phyloP scores from a whole-genome alignment of 2,113 vertebrate species.

The Spheniscus mendiculus region DNA sequence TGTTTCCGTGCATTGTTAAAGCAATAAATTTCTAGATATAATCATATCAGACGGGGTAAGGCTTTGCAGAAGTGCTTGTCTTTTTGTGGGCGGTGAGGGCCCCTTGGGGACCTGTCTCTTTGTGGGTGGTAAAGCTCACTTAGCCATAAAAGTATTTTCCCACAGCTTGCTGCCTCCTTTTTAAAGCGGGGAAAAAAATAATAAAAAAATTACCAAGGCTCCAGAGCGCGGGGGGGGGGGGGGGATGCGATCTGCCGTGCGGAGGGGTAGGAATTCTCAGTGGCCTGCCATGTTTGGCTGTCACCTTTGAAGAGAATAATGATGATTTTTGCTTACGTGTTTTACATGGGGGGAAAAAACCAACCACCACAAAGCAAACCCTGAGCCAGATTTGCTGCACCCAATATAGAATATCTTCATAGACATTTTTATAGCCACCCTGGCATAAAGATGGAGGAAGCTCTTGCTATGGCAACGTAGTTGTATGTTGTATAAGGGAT shows the following conservation, averaged over 20 bases:
- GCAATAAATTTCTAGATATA: conserved; percentile 50
- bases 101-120: conserved; percentile 72
- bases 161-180: conserved; percentile 37
- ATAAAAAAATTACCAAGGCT: conserved; percentile 35
- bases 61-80: conserved; percentile 55
- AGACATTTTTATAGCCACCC: background rate
- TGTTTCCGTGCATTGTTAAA: conserved; percentile 45
- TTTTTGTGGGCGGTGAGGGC: conserved; percentile 67
- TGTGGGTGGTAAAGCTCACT: conserved; percentile 76
- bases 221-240: background rate
- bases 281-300: background rate
- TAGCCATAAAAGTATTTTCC: conserved; percentile 72
- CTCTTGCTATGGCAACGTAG: background rate
- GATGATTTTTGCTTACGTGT: background rate
- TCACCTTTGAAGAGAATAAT: background rate
- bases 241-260: background rate
- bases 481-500: background rate
- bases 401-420: background rate
- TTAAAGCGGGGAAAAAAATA: background rate
- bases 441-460: background rate
- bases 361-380: background rate
- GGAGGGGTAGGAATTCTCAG: background rate
- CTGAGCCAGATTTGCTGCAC: background rate
- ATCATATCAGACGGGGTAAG: conserved; percentile 48
- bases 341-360: background rate